These are phyloP conservation scores for Notarius quadriscutis DNA, from an alignment of 2,113 vertebrate genomes.

Conservation along the genomic window DNA sequence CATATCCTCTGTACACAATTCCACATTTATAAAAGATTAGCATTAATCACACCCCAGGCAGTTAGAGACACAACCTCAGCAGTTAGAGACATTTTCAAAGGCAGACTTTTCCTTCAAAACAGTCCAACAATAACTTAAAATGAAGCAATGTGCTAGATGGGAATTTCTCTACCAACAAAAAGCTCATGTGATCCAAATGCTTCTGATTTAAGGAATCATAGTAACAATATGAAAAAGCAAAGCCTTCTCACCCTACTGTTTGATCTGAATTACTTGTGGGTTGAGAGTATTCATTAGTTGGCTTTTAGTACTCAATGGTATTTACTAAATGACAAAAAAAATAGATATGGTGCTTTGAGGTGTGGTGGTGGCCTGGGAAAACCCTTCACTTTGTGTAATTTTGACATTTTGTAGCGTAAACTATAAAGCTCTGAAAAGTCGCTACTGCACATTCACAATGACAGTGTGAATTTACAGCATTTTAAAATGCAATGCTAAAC, in stretches of 20 bases:
- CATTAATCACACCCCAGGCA: slow-evolving; percentile 44
- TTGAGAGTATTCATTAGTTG: neutral
- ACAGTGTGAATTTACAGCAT: neutral
- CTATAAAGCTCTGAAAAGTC: neutral
- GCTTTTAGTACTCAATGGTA: neutral
- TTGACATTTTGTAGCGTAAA: neutral
- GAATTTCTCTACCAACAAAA: slow-evolving; percentile 37
- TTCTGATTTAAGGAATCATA: neutral
- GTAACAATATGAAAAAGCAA: neutral
- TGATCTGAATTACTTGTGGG: neutral
- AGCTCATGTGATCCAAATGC: slow-evolving; percentile 26
- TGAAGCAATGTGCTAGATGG: slow-evolving; percentile 29
- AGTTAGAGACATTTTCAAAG: slow-evolving; percentile 48
- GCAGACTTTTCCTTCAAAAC: slow-evolving; percentile 47
- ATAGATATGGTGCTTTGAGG: neutral
- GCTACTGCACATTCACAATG: neutral
- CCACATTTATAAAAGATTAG: slow-evolving; percentile 52
- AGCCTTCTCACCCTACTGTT: neutral
- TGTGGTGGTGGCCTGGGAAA: neutral
- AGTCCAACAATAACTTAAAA: slow-evolving; percentile 50
- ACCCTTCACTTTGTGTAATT: neutral
- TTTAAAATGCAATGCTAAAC: neutral
- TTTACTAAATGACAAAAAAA: neutral
- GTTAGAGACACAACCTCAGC: slow-evolving; percentile 31
- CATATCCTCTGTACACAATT: slow-evolving; percentile 47